Base-by-base conservation (phyloP, 2,797 vertebrate genomes). In the Gymnoscopelus microlampas region DNA sequence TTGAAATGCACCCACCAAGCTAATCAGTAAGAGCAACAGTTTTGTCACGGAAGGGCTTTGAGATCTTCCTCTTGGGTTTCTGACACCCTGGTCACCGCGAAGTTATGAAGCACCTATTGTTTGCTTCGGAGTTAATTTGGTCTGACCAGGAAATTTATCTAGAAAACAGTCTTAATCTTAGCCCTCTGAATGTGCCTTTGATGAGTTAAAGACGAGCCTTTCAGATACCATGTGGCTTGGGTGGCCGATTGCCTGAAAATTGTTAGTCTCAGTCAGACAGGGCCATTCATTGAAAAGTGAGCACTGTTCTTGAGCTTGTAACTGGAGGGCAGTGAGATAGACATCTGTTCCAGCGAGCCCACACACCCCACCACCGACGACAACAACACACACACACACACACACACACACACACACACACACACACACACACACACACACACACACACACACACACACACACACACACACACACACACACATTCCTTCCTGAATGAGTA, bases 21-120 rank as follows among this genome's bases (percentile, higher is more conserved):
- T 89, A 92, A 94, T 94, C 77, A 87, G 80, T 85, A 87, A 89
- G 65, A 71, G 84, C 85, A 93, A 92, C 88, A 80, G 78, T 87
- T 88, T 81, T 87, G 77, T 88, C 92, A 94, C 83, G 82, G 74
- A 92, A 89, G 71, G 77, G 74, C 78, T 79, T 82, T 83, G 82
- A 83, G 76, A 85, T 87, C 78, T 74, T 79, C 76, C 70, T 79
- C 79, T 78, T 70, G 63, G 58, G 68, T 85, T 76, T 77, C 77
- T 80, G 69, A 78, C 81, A 86, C 73, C 84, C 13, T 15, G 88
- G 87, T 91, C 26, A 51, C 85, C 74, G 76, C 81, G 66, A 56
- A 53, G 53, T 59, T n/a, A 84, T 81, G 68, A 81, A 82, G 87
- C 86, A 85, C 39, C 53, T 57, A 84, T 72, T 85, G 71, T 78